A percentile compares a stretch with the other conserved stretches of the same genome.
Conservation (phyloP, 2,113 vertebrate genomes). For the Oreochromis tanganicae region DNA sequence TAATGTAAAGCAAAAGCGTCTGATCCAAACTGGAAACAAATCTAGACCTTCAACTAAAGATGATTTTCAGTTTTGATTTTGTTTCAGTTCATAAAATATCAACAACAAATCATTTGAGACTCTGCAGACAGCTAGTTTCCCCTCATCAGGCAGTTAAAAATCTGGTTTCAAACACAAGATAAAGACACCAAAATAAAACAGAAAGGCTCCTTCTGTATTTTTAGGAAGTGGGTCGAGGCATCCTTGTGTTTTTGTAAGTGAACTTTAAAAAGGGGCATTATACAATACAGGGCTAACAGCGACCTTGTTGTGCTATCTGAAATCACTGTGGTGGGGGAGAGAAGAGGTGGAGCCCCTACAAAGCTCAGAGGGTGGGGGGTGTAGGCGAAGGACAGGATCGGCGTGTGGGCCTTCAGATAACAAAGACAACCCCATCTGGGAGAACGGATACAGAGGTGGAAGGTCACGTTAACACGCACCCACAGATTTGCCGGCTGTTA, state of each 20-base stretch:
- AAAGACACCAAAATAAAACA: not conserved
- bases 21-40: not conserved
- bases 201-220: not conserved
- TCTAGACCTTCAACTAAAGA: not conserved
- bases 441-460: conserved; percentile 11
- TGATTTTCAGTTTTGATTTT: not conserved
- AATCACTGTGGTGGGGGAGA: not conserved
- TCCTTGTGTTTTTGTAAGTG: not conserved
- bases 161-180: not conserved
- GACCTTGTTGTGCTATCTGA: conserved; percentile 2
- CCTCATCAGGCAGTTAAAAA: not conserved
- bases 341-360: not conserved
- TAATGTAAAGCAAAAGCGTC: not conserved
- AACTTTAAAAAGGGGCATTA: not conserved
- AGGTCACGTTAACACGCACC: conserved; percentile 30
- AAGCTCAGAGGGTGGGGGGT: not conserved
- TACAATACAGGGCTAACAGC: not conserved
- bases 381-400: not conserved
- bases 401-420: conserved; percentile 22
- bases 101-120: not conserved
- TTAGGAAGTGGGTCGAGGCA: conserved; percentile 11
- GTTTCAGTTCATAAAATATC: not conserved
- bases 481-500: conserved; percentile 25
- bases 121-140: not conserved
- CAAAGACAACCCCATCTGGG: conserved; percentile 59